phyloP scores from a whole-genome alignment of 2,797 vertebrate genomes.

The Stomatorhinus walkeri region DNA sequence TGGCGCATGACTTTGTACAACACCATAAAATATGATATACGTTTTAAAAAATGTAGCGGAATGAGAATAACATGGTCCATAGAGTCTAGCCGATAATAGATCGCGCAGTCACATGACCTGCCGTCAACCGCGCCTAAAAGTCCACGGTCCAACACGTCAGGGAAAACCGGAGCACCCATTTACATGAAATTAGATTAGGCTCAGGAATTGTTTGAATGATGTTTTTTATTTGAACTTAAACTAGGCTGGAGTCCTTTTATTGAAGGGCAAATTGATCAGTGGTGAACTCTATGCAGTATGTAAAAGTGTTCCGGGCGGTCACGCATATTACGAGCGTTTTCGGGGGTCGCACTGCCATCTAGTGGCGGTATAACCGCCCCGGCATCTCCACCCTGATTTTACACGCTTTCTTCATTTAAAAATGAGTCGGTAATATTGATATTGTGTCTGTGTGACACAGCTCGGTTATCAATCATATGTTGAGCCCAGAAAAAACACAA shows the following conservation, averaged over 20 bases:
- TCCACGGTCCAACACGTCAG: not conserved
- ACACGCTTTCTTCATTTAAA: not conserved
- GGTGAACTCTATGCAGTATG: constrained; percentile 24
- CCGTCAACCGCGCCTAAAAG: not conserved
- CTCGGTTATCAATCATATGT: constrained; percentile 7
- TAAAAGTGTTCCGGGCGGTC: constrained; percentile 15
- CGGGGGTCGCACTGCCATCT: constrained; percentile 78
- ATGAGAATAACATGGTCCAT: not conserved
- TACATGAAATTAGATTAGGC: constrained; percentile 21
- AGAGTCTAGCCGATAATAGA: not conserved
- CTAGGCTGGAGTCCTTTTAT: constrained; percentile 28
- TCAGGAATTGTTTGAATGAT: constrained; percentile 22
- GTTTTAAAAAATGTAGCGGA: not conserved
- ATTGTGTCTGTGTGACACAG: constrained; percentile 8
- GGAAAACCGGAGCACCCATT: not conserved
- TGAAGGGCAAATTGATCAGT: constrained; percentile 37
- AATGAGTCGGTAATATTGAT: constrained; percentile 12
- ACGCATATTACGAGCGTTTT: constrained; percentile 50
- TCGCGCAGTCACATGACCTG: not conserved
- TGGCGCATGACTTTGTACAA: not conserved
- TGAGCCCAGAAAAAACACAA: not conserved
- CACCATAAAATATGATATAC: not conserved
- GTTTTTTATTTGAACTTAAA: constrained; percentile 27
- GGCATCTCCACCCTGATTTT: not conserved
- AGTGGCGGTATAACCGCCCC: constrained; percentile 54